phyloP scores from a whole-genome alignment of 2,113 vertebrate genomes.

The Triplophysa rosa region DNA sequence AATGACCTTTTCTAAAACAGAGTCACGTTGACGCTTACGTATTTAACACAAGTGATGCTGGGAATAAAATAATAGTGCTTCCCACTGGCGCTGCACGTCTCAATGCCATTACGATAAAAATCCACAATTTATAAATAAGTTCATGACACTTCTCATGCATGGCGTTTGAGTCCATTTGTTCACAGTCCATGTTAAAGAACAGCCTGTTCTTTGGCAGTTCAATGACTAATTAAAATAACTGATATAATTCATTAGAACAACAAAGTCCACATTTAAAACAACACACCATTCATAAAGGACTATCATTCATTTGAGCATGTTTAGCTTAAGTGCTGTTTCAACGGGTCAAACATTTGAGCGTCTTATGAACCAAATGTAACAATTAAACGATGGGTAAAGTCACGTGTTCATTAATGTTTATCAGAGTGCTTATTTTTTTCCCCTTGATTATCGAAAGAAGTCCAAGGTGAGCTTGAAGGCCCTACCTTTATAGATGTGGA shows the following conservation, averaged over 20 bases:
- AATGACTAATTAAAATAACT: background rate
- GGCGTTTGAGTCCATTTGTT: background rate
- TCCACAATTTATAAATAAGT: background rate
- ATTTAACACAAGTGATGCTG: background rate
- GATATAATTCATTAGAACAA: background rate
- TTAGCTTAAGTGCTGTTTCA: background rate
- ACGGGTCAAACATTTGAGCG: background rate
- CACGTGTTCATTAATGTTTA: background rate
- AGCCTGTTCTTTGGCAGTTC: background rate
- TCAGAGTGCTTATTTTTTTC: background rate
- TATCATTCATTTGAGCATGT: background rate
- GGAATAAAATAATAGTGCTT: background rate
- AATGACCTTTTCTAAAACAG: background rate
- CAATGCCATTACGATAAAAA: background rate
- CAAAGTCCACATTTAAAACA: too few relatives aligned
- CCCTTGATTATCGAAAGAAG: background rate
- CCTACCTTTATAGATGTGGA: conserved; percentile 61
- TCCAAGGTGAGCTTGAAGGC: conserved; percentile 29
- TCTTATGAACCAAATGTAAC: background rate
- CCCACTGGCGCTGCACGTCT: too few relatives aligned
- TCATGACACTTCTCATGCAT: background rate
- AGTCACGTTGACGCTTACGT: background rate
- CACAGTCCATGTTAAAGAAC: background rate
- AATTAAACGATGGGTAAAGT: background rate
- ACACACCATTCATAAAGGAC: background rate